Evolutionary conservation across 2,113 vertebrate genomes (phyloP).

Genomic region (Oxyura jamaicensis): DNA sequence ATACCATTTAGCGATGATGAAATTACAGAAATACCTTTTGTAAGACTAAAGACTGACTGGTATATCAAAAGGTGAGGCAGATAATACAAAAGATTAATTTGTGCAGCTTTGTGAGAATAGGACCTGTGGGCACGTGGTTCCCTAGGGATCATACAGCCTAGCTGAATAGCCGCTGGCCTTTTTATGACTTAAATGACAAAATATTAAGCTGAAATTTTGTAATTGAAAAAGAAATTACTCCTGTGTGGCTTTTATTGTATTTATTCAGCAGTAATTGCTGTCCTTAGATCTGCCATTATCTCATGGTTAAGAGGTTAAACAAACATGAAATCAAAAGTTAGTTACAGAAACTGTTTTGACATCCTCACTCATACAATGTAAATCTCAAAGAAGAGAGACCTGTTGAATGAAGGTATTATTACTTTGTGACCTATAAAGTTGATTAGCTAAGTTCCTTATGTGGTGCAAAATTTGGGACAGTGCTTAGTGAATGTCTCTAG

Average conservation of each 20-base stretch:
- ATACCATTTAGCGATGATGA: background rate
- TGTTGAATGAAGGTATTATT: background rate
- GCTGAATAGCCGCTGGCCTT: background rate
- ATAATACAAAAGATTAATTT: background rate
- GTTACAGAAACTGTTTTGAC: background rate
- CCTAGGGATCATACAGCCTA: too few species aligned
- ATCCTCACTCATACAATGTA: background rate
- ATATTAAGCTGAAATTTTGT: background rate
- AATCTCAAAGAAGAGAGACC: background rate
- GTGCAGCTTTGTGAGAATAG: background rate
- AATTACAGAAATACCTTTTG: background rate
- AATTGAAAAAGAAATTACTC: background rate
- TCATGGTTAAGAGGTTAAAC: background rate
- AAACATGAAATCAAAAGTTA: background rate
- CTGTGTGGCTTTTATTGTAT: background rate
- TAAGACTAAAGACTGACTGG: background rate
- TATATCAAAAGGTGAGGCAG: background rate
- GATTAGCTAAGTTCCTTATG: background rate
- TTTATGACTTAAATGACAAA: background rate
- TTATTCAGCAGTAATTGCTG: background rate
- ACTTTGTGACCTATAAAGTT: background rate
- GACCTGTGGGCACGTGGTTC: rapidly evolving
- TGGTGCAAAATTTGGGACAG: background rate
- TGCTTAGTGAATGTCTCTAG: too few species aligned
- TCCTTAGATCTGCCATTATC: background rate